Conservation (phyloP, 2,888 invertebrate genomes). For the Monochamus alternatus region DNA sequence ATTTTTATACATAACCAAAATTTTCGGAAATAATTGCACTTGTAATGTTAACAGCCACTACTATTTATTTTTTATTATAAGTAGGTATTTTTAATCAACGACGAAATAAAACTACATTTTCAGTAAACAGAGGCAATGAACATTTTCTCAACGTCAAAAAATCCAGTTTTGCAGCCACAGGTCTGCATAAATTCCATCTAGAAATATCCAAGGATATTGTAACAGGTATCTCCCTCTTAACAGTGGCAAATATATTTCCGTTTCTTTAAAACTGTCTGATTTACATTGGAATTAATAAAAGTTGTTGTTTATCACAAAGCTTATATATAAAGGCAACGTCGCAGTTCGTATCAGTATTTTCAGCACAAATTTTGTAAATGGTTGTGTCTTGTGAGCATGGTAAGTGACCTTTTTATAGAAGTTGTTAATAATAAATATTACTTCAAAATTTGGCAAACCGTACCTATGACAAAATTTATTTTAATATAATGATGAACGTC, state of each 20-base stretch:
- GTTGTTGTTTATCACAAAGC: constrained; percentile 33
- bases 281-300: constrained; percentile 31
- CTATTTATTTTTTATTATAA: no score
- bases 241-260: constrained; percentile 24
- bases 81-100: background rate
- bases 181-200: constrained; percentile 37
- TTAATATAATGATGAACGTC: no score
- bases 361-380: constrained; percentile 24
- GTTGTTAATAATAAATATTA: background rate
- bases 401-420: constrained; percentile 9
- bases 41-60: no score
- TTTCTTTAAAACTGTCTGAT: constrained; percentile 38
- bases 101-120: background rate
- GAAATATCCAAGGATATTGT: constrained; percentile 38
- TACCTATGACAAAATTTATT: no score
- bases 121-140: background rate
- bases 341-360: constrained; percentile 30
- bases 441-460: constrained; percentile 3
- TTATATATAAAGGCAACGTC: constrained; percentile 35
- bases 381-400: constrained; percentile 40
- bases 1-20: no score
- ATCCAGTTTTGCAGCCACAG: constrained; percentile 37
- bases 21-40: no score
- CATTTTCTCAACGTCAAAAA: constrained; percentile 15
- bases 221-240: constrained; percentile 22